phyloP scores from a whole-genome alignment of 2,113 vertebrate genomes.

The Aleadryas rufinucha region DNA sequence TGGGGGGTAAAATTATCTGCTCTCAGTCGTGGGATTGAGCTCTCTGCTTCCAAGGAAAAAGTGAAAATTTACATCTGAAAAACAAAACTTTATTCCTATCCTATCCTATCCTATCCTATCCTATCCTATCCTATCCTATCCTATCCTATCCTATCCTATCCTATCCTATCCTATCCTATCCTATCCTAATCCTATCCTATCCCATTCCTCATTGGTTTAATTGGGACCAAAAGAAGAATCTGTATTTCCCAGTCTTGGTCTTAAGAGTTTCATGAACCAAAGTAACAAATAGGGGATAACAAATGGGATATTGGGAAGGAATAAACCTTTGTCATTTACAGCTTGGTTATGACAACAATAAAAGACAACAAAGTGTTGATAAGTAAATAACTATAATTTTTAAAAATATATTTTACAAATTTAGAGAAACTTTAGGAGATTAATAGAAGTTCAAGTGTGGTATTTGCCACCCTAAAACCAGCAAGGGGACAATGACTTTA shows the following conservation, averaged over 20 bases:
- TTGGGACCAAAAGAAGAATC: not conserved
- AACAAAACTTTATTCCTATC: not conserved
- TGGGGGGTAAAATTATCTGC: not conserved
- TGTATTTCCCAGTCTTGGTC: not conserved
- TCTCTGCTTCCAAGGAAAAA: not conserved
- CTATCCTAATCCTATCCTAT: fast-evolving
- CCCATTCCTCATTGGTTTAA: not conserved
- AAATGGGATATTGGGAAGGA: not conserved
- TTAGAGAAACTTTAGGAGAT: not conserved
- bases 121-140: too few relatives aligned
- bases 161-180: not conserved
- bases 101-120: not conserved
- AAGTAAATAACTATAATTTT: not conserved
- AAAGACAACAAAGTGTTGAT: not conserved
- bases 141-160: not conserved
- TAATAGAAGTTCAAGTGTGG: not conserved
- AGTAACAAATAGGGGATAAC: not conserved
- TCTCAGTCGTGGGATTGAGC: not conserved
- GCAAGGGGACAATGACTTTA: fast-evolving
- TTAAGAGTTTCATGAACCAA: not conserved
- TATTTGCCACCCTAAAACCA: not conserved
- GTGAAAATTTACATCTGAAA: not conserved
- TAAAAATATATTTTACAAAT: fast-evolving
- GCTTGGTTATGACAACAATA: not conserved
- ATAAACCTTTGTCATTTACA: not conserved